Percentiles rank a stretch among this genome's conserved stretches.
Evolutionary conservation across 1,140 invertebrate genomes (phyloP).

Genomic region (Dreissena polymorpha): DNA sequence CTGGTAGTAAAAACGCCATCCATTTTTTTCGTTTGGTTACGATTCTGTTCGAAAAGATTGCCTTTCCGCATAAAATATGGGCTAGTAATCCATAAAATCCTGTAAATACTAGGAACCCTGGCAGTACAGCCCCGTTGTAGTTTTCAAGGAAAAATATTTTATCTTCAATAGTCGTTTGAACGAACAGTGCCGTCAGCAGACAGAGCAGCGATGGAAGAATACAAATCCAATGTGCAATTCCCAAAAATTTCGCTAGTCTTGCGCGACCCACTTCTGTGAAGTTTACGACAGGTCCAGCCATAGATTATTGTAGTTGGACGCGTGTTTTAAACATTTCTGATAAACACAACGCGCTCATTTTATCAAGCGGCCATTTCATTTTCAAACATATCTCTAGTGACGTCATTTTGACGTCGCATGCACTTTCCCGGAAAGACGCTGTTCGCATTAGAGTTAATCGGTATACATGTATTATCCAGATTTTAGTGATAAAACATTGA

Average conservation of each 20-base stretch:
- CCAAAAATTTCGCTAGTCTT: constrained; percentile 49
- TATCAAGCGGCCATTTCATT: too few relatives aligned
- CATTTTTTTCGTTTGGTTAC: constrained; percentile 48
- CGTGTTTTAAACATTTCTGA: too few relatives aligned
- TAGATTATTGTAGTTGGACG: neutral
- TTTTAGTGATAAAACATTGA: too few relatives aligned
- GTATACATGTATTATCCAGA: too few relatives aligned
- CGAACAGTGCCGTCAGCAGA: constrained; percentile 50
- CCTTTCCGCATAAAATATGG: constrained; percentile 54
- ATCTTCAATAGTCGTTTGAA: constrained; percentile 49
- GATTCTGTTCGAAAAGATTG: constrained; percentile 50
- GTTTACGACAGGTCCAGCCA: constrained; percentile 44
- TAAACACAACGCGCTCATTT: too few relatives aligned
- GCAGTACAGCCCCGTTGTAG: constrained; percentile 52
- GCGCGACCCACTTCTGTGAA: constrained; percentile 51
- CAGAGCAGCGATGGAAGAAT: constrained; percentile 55
- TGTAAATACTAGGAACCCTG: constrained; percentile 57
- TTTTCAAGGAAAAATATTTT: constrained; percentile 61
- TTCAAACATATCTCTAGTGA: too few relatives aligned
- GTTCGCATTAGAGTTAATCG: too few relatives aligned
- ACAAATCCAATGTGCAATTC: constrained; percentile 47
- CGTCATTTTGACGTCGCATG: too few relatives aligned
- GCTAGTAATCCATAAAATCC: constrained; percentile 51
- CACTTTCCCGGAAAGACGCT: too few relatives aligned
- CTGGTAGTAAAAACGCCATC: constrained; percentile 50